These are phyloP conservation scores for Philotrypesis tridentata DNA, from an alignment of 1,140 invertebrate species.

Conservation along the genomic window DNA sequence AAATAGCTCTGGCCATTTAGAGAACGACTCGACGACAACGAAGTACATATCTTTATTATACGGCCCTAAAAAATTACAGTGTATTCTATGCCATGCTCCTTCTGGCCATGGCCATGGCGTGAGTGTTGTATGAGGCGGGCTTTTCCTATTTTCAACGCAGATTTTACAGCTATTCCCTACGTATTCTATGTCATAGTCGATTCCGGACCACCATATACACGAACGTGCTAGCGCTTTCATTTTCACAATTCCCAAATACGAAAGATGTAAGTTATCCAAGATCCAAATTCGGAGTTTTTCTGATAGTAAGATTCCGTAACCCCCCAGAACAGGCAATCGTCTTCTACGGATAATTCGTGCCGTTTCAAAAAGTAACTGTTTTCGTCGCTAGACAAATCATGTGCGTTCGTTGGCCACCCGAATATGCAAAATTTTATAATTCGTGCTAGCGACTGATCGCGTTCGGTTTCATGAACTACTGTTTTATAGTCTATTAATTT, in stretches of 20 bases:
- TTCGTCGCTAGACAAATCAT: background rate
- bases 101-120: too few species aligned
- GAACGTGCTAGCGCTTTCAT: conserved; percentile 57
- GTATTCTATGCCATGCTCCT: too few species aligned
- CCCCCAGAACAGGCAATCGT: conserved; percentile 55
- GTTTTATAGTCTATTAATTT: conserved; percentile 5
- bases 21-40: too few species aligned
- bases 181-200: too few species aligned
- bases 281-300: conserved; percentile 55
- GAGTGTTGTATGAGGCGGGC: too few species aligned
- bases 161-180: too few species aligned
- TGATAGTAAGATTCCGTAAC: conserved; percentile 66
- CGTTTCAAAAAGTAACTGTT: background rate
- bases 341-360: conserved; percentile 40
- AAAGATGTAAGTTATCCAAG: conserved; percentile 53
- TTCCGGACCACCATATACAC: conserved; percentile 50
- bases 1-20: too few species aligned
- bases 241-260: conserved; percentile 50
- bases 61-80: too few species aligned
- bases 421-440: background rate
- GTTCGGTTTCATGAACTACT: background rate
- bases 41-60: too few species aligned
- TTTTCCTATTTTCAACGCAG: too few species aligned
- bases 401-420: background rate
- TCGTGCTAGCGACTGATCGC: background rate